Evolutionary conservation across 2,888 invertebrate species (phyloP), one percentile per base, ranked within the genome.

Genomic region (Sylvicola cinctus): DNA sequence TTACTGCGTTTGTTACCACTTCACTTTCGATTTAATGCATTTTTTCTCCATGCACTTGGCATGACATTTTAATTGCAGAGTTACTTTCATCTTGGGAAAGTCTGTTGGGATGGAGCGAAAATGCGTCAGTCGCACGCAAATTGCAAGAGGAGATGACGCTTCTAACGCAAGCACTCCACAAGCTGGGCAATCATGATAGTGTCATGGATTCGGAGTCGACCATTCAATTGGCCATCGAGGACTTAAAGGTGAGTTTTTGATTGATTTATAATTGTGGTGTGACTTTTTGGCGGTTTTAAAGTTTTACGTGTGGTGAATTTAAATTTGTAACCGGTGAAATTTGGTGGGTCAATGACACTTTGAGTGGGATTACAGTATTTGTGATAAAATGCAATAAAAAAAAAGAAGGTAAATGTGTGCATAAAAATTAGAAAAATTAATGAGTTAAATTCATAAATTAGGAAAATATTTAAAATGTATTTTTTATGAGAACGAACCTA

Each of bases 111-210:
- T 58, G 58, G 58, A 58, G 58, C 47, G 58, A 58, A 51, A 58
- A 58, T 51, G 57, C 57, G 33, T 49, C 55, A 13, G 49, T 48
- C 16, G 58, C 57, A 43, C 50, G 57, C 43, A 50, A 55, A 42
- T 48, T 58, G 49, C 58, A 58, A 46, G 53, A 57, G 46, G 58
- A 58, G 49, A 58, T 58, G 55, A 50, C 51, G 42, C 44, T 50
- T 34, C 41, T 58, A 43, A 57, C 54, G 46, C 49, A 51, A 40
- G 45, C 49, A 38, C 44, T 58, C 29, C 45, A 49, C 43, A 52
- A 54, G 34, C 46, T 58, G 41, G 55, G 56, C 28, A 54, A 54
- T 42, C 51, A 52, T 40, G 11, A 17, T 7, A n/a, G 29, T 4
- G 31, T 14, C 8, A 48, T 57, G 33, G 57, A 58, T 44, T 54